These are phyloP conservation scores for Tylochromis polylepis DNA, from an alignment of 2,113 vertebrate genomes.

Conservation along the genomic window DNA sequence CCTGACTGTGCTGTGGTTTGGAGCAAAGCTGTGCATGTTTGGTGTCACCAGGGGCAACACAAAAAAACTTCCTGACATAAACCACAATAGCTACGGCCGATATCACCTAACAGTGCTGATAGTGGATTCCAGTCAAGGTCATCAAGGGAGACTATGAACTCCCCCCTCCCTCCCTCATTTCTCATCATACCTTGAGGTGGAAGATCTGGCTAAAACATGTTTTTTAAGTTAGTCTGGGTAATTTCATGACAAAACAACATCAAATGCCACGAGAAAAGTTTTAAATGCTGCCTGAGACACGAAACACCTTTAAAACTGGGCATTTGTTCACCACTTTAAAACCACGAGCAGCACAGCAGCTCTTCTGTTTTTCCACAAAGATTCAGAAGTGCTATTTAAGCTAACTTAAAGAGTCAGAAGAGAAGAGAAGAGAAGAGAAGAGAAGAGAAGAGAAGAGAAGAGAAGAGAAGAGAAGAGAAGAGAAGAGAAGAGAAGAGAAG, in stretches of 20 bases:
- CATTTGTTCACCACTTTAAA: neutral
- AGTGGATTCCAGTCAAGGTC: neutral
- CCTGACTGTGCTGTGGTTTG: conserved; percentile 37
- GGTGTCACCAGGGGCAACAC: conserved; percentile 43
- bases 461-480: neutral
- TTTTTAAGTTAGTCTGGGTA: neutral
- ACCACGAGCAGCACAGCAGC: neutral
- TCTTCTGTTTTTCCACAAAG: neutral
- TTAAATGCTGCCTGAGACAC: neutral
- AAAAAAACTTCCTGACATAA: conserved; percentile 42
- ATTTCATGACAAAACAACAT: neutral
- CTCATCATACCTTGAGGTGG: neutral
- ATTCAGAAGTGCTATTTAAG: neutral
- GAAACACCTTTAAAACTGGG: neutral
- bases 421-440: neutral
- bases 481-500: neutral
- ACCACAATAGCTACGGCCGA: conserved; percentile 39
- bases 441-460: neutral
- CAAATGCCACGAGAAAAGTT: neutral
- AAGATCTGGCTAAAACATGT: neutral
- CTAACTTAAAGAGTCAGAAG: neutral
- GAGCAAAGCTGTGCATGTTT: conserved; percentile 42
- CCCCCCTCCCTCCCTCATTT: neutral
- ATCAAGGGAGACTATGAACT: neutral
- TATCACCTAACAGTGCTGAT: neutral